A percentile compares a stretch with the other conserved stretches of the same genome.
Conservation (phyloP, 2,113 vertebrate species). For the Cichladusa arquata region DNA sequence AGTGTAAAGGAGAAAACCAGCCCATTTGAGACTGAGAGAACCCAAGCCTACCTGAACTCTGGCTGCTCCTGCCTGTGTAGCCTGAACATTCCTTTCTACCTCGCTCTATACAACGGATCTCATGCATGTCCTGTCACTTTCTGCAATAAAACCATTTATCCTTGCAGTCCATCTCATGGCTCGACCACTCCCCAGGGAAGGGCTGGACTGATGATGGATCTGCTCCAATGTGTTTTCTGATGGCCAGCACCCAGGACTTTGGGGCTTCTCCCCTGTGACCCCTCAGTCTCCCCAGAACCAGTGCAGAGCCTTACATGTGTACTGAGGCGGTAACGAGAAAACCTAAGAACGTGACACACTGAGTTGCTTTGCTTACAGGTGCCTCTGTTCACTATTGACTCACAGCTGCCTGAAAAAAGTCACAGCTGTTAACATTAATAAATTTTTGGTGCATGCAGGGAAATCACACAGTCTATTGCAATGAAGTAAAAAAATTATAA, state of each 20-base stretch:
- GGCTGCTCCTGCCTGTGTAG: background rate
- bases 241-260: rapidly evolving
- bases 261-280: rapidly evolving
- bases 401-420: background rate
- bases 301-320: rapidly evolving
- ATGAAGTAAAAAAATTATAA: background rate
- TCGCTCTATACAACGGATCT: background rate
- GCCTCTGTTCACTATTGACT: background rate
- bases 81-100: background rate
- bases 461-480: background rate
- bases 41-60: background rate
- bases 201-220: background rate
- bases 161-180: background rate
- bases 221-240: background rate
- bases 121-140: background rate
- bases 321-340: background rate
- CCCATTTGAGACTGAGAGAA: background rate
- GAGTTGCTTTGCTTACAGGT: background rate
- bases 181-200: background rate
- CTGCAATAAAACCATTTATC: background rate
- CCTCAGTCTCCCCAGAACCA: background rate
- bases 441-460: background rate
- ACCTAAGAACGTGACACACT: background rate
- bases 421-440: background rate
- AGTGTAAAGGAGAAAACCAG: background rate